phyloP scores from a whole-genome alignment of 2,888 invertebrate species.

The Chydorus sphaericus region DNA sequence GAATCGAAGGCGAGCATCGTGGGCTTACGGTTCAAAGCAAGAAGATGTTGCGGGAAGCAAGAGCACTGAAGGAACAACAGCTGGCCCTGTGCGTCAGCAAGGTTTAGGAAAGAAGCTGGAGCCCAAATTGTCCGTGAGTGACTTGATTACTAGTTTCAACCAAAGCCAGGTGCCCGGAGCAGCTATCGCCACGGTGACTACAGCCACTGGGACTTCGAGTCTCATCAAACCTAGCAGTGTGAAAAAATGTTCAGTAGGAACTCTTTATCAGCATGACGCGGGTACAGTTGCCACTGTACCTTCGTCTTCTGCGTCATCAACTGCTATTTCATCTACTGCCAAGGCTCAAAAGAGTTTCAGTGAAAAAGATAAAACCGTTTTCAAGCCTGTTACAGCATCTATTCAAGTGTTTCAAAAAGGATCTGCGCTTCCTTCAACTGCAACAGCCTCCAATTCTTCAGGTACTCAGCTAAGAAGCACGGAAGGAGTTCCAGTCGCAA shows the following conservation, averaged over 20 bases:
- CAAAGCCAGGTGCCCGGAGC: not conserved
- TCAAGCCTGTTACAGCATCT: slow-evolving; percentile 9
- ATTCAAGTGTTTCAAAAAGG: slow-evolving; percentile 5
- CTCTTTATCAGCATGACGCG: not conserved
- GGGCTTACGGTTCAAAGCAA: slow-evolving; percentile 14
- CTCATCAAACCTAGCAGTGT: not conserved
- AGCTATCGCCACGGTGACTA: not conserved
- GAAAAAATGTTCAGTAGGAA: not conserved
- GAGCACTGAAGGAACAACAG: not conserved
- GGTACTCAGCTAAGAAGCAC: not conserved
- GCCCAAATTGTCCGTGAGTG: slow-evolving; percentile 12
- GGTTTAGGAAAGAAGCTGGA: slow-evolving; percentile 10
- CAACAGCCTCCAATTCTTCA: not conserved
- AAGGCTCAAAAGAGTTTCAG: slow-evolving; percentile 2
- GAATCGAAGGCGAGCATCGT: slow-evolving; percentile 13
- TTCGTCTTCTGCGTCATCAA: not conserved
- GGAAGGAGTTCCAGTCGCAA: not conserved
- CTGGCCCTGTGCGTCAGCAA: not conserved
- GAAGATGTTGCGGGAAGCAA: slow-evolving; percentile 2
- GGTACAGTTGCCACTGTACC: not conserved
- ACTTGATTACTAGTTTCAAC: slow-evolving; percentile 11
- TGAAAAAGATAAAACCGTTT: slow-evolving; percentile 10
- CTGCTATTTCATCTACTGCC: not conserved
- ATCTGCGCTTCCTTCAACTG: not conserved
- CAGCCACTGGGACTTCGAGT: not conserved